Conservation (phyloP, 1,140 invertebrate species). For the Cecropterus lyciades region DNA sequence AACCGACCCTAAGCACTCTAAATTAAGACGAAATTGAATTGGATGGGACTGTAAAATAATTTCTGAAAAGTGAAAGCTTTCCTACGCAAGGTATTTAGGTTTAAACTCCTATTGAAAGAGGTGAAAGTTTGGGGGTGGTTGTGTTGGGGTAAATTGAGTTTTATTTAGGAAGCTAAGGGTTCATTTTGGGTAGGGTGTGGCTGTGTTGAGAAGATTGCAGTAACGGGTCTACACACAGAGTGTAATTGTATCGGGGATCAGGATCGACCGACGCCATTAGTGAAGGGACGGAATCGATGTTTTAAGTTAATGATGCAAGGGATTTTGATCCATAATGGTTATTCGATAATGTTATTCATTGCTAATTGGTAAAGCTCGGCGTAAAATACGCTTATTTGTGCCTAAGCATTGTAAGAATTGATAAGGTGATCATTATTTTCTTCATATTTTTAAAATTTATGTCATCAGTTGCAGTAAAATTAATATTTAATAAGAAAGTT, state of each 20-base stretch:
- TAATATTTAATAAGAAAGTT: too few species aligned
- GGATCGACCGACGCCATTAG: constrained; percentile 60
- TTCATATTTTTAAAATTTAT: not conserved
- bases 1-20: constrained; percentile 43
- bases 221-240: constrained; percentile 78
- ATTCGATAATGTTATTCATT: constrained; percentile 16
- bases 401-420: not conserved
- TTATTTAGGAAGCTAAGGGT: constrained; percentile 46
- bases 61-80: constrained; percentile 83
- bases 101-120: constrained; percentile 84
- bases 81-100: constrained; percentile 83
- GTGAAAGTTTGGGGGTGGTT: constrained; percentile 76
- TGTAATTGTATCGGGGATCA: constrained; percentile 82
- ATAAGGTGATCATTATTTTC: not conserved
- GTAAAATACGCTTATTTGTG: not conserved
- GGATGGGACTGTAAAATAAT: constrained; percentile 61
- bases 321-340: constrained; percentile 44
- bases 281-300: constrained; percentile 52
- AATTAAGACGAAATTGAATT: constrained; percentile 54
- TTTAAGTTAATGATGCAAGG: constrained; percentile 26
- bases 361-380: not conserved
- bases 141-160: constrained; percentile 44
- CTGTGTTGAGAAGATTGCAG: constrained; percentile 79
- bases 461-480: too few species aligned
- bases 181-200: constrained; percentile 45